phyloP scores from a whole-genome alignment of 1,140 invertebrate species.

The Neuroterus valhalla region DNA sequence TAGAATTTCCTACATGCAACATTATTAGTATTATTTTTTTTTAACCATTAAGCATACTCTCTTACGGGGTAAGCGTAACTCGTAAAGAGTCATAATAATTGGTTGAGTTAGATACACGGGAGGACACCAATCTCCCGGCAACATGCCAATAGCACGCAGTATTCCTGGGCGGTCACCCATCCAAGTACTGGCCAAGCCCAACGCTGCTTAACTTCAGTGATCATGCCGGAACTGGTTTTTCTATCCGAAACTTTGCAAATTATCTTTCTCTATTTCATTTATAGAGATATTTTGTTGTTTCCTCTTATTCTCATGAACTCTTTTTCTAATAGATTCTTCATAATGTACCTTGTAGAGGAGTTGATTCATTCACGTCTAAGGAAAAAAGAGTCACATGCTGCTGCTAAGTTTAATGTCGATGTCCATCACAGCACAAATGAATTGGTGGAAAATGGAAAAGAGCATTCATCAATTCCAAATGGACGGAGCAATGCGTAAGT shows the following conservation, averaged over 20 bases:
- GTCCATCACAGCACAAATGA: slow-evolving; percentile 63
- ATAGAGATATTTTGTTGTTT: not conserved
- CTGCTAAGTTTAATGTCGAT: slow-evolving; percentile 10
- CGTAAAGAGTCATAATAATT: no score
- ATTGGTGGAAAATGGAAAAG: slow-evolving; percentile 60
- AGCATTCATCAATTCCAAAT: slow-evolving; percentile 32
- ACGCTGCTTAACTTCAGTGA: no score
- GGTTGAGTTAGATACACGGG: no score
- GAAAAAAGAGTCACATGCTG: slow-evolving; percentile 64
- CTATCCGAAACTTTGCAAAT: not conserved
- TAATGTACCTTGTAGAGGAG: slow-evolving; percentile 91
- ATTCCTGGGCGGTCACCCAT: no score
- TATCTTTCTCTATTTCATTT: not conserved
- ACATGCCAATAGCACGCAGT: no score
- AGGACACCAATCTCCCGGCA: no score
- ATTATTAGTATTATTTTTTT: no score
- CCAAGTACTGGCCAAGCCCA: no score
- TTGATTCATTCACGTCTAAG: slow-evolving; percentile 82
- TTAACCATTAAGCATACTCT: no score
- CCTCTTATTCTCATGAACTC: not conserved
- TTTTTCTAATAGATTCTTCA: slow-evolving; percentile 81
- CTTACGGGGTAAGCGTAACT: no score
- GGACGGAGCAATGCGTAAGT: slow-evolving; percentile 58
- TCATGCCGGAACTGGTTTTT: no score
- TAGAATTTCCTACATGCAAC: no score